phyloP scores from a whole-genome alignment of 2,888 invertebrate species.

The Dastarcus helophoroides region DNA sequence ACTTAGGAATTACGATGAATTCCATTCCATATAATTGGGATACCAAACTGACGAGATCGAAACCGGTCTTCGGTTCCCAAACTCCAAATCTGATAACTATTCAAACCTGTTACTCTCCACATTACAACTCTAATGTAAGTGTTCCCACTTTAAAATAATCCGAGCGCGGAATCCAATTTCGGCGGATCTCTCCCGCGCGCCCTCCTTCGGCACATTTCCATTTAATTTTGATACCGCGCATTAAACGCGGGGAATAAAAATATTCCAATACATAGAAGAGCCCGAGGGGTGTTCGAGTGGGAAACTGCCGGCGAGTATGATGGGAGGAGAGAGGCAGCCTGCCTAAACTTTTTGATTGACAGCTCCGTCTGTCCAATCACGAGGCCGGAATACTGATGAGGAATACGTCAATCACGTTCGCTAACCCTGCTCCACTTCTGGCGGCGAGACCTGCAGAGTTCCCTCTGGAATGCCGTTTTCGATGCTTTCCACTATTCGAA shows the following conservation, averaged over 20 bases:
- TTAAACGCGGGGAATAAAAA: conserved; percentile 34
- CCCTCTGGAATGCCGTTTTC: too few relatives aligned
- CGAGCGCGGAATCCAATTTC: too few relatives aligned
- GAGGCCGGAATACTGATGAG: conserved; percentile 64
- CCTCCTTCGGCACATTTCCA: conserved; percentile 28
- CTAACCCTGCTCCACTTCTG: conserved; percentile 15
- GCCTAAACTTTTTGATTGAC: conserved; percentile 60
- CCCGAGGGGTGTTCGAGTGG: conserved; percentile 14
- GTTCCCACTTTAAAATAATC: too few relatives aligned
- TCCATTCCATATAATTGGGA: too few relatives aligned
- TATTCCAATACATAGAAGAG: conserved; percentile 35
- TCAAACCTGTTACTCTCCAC: too few relatives aligned
- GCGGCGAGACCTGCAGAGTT: conserved; percentile 1
- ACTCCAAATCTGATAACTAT: too few relatives aligned
- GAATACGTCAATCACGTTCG: conserved; percentile 58
- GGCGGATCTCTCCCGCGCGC: conserved; percentile 11
- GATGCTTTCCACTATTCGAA: too few relatives aligned
- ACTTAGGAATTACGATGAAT: too few relatives aligned
- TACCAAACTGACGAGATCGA: too few relatives aligned
- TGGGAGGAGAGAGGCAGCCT: conserved; percentile 16
- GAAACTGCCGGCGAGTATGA: conserved; percentile 8
- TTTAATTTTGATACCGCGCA: conserved; percentile 37
- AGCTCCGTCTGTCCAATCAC: conserved; percentile 69
- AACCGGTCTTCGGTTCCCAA: too few relatives aligned
- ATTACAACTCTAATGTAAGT: too few relatives aligned